Base-by-base conservation (phyloP, 2,797 vertebrate species). In the Siniperca scherzeri region DNA sequence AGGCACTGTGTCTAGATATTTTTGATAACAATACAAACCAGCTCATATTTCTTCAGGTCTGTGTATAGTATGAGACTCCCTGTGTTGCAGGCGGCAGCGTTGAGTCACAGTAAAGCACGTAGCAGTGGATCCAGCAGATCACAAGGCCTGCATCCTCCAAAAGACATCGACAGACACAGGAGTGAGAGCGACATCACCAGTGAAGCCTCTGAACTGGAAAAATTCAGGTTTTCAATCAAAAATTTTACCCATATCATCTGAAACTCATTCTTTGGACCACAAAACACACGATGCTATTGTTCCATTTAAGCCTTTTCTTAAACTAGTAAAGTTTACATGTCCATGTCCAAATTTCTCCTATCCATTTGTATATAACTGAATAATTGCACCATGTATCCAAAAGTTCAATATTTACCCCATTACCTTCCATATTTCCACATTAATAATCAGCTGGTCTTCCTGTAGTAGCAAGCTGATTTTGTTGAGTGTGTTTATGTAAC, bases 131-230 rank as follows among this genome's bases (percentile, higher is more conserved):
- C 69, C 53, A 95, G 93, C 56, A 95, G 93, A 90, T 78, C 88
- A 62, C 92, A 85, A n/a, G 86, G 76, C 74, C 75, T 65, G 27
- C 92, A 82, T 48, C 91, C 83, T 56, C 90, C 87, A 50, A 94
- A 70, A n/a, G 91, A 87, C 83, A 87, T 86, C 75, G 85, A 38
- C 78, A 94, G 84, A 67, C 88, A 65, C 68, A 85, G 2, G 64
- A 85, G 75, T 77, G 93, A 92, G 12, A 93, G 92, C 68, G 92
- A 95, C 56, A 78, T 93, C 81, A 91, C 85, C 82, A 90, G 72
- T n/a, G 97, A 99, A 93, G 94, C 94, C 48, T 86, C 93, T 57
- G 96, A 97, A 80, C 96, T 98, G 92, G 96, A 98, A 79, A 96
- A 96, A 83, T 98, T 98, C 82, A 97, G 98, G 97, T 97, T 66